These are phyloP conservation scores for Platycheirus albimanus DNA, from an alignment of 2,888 invertebrate genomes.

Conservation along the genomic window DNA sequence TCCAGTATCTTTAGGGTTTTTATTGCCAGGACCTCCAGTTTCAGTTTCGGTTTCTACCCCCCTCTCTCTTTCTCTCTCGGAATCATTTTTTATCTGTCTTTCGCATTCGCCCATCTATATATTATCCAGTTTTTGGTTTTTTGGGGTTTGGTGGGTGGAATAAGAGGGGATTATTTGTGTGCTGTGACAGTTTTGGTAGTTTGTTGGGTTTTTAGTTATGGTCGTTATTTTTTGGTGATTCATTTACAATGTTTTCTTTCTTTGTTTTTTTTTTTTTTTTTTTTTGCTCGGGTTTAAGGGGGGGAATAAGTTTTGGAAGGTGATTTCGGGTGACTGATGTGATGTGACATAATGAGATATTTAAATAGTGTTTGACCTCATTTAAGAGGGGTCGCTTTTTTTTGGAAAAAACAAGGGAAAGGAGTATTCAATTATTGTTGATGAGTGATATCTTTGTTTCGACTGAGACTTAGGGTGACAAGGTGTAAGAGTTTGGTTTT, in stretches of 20 bases:
- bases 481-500: too few species aligned
- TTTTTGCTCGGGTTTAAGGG: too few species aligned
- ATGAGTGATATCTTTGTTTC: too few species aligned
- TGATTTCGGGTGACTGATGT: constrained; percentile 55
- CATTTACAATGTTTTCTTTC: not conserved
- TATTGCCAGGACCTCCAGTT: constrained; percentile 61
- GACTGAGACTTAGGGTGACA: too few species aligned
- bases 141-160: not conserved
- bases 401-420: too few species aligned
- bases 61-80: not conserved
- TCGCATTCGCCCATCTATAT: constrained; percentile 23
- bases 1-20: constrained; percentile 64
- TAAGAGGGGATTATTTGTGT: constrained; percentile 36
- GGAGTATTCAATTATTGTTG: too few species aligned
- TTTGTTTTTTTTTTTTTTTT: too few species aligned
- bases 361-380: constrained; percentile 17
- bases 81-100: not conserved
- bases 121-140: constrained; percentile 11
- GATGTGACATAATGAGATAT: constrained; percentile 45
- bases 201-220: constrained; percentile 30
- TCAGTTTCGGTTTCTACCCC: constrained; percentile 8
- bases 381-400: not conserved
- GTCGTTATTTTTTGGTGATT: constrained; percentile 13
- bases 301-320: not conserved
- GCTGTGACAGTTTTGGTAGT: constrained; percentile 9